Evolutionary conservation across 1,140 invertebrate species (phyloP), one percentile per base, ranked within the genome.

Genomic region (Aphelenchoides avenae): DNA sequence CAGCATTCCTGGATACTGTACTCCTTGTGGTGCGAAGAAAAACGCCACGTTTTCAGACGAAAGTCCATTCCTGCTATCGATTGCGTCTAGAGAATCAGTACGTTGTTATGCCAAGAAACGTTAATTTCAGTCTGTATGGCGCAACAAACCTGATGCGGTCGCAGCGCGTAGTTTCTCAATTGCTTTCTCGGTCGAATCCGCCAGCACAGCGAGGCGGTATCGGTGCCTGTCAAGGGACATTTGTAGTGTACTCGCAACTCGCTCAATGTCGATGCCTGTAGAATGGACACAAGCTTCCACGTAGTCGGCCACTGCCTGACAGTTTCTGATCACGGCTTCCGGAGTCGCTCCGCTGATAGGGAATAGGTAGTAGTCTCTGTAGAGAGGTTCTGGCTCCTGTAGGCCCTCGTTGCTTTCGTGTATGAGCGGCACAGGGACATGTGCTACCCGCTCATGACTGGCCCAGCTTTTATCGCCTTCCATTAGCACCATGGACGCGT

Each of bases 21-120:
- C 43, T 47, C 70, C 70, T 47, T 73, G 70, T 13, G 68, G 70
- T 24, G 55, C 48, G 46, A 71, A 73, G 27, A 48, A 74, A 27
- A 72, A 61, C 15, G 63, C 67, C 29, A 73, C 6, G 15, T 22
- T 31, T 48, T 51, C n/a, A n/a, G n/a, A n/a, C n/a, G n/a, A n/a
- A n/a, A n/a, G n/a, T n/a, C n/a, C n/a, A n/a, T n/a, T n/a, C n/a
- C n/a, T n/a, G n/a, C n/a, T n/a, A n/a, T n/a, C n/a, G n/a, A n/a
- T n/a, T n/a, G n/a, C n/a, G n/a, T n/a, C n/a, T n/a, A n/a, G n/a
- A n/a, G n/a, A n/a, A n/a, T n/a, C n/a, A n/a, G n/a, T n/a, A n/a
- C n/a, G n/a, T n/a, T n/a, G n/a, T n/a, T n/a, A n/a, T n/a, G n/a
- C n/a, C n/a, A n/a, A n/a, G n/a, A n/a, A n/a, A n/a, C n/a, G n/a